Evolutionary conservation across 2,888 invertebrate genomes (phyloP), one percentile per base, ranked within the genome.

Genomic region (Cheilosia scutellata): DNA sequence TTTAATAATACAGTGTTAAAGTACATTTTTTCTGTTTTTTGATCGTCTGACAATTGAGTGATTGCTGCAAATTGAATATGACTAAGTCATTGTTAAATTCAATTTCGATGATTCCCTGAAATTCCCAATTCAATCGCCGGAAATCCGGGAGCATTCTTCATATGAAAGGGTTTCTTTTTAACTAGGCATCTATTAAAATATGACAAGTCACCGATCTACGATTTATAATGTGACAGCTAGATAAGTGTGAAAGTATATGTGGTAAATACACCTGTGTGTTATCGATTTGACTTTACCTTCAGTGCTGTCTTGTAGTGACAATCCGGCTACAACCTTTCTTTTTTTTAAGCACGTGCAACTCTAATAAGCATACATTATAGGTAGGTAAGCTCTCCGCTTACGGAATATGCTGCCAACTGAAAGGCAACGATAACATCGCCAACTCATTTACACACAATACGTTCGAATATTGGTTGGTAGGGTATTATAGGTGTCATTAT

Each of bases 91-190:
- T 47, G 65, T 7, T 29, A 57, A 51, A 37, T 37, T 55, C 33
- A 29, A 20, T 58, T 60, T 16, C 31, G 60, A 76, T 68, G 63
- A 70, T 78, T 78, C 62, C 70, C 58, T 78, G 57, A 78, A 70
- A 78, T 71, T 78, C 62, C 78, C 78, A 62, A 78, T 57, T 78
- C 70, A 57, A 57, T 70, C 55, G 62, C 72, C 78, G 78, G 78
- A 79, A 79, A 72, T 79, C 78, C 70, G 77, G 77, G 70, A 77
- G 62, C 60, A 70, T 62, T 62, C 62, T 9, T 62, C 33, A 51
- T 58, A 47, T 33, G 33, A 74, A n/a, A 42, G 62, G 53, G 20
- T 31, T 29, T 16, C 42, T 55, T 16, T 37, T 31, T 9, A 9
- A 27, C 16, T 27, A 7, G 6, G 20, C 33, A 13, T 20, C 20